These are phyloP conservation scores for Drosophila nannoptera DNA, from an alignment of 1,140 invertebrate species.

Conservation along the genomic window DNA sequence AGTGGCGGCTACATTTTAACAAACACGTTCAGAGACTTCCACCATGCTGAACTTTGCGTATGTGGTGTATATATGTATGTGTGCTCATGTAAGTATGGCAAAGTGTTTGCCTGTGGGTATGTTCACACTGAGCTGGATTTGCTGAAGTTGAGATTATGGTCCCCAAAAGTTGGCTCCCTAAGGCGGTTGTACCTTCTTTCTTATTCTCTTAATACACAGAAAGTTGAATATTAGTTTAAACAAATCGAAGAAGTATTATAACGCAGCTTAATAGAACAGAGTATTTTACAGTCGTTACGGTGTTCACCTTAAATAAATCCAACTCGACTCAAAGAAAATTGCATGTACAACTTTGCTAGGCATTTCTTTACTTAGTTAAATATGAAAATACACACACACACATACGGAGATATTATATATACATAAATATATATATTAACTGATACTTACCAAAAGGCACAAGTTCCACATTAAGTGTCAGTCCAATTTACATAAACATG, in stretches of 20 bases:
- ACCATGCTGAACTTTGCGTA: slow-evolving; percentile 5
- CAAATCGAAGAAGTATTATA: too few species aligned
- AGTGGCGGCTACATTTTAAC: slow-evolving; percentile 9
- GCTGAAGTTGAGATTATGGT: slow-evolving; percentile 1
- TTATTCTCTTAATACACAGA: too few species aligned
- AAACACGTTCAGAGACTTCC: slow-evolving; percentile 23
- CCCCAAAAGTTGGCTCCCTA: background rate
- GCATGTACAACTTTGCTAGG: too few species aligned
- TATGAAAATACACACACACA: background rate
- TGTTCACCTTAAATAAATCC: too few species aligned
- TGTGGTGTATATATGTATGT: background rate
- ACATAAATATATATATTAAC: slow-evolving; percentile 10
- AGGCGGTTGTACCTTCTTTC: too few species aligned
- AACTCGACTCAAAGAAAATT: too few species aligned
- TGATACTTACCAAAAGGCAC: background rate
- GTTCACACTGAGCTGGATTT: background rate
- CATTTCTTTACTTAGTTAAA: too few species aligned
- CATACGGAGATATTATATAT: background rate
- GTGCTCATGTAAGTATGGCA: background rate
- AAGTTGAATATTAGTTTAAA: too few species aligned
- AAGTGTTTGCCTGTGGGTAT: background rate
- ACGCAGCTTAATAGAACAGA: too few species aligned
- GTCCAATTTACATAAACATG: slow-evolving; percentile 27
- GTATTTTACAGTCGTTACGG: too few species aligned
- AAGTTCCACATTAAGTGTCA: slow-evolving; percentile 4